phyloP scores from a whole-genome alignment of 1,140 invertebrate species.

The Lepidostoma basale region DNA sequence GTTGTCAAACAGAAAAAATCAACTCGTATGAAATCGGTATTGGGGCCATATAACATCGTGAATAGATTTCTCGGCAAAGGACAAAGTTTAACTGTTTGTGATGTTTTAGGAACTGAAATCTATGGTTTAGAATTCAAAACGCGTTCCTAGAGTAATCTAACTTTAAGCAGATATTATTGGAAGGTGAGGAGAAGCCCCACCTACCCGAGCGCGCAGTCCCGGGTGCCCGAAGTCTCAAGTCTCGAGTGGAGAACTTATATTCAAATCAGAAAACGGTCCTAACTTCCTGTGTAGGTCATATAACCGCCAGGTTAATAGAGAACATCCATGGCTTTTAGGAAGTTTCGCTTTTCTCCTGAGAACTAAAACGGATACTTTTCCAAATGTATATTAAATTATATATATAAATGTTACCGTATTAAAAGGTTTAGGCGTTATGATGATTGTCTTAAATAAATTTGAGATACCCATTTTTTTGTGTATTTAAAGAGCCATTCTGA shows the following conservation, averaged over 20 bases:
- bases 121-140: conserved; percentile 29
- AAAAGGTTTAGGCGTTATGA: too few relatives aligned
- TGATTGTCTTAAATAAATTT: too few relatives aligned
- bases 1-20: conserved; percentile 37
- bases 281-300: conserved; percentile 1
- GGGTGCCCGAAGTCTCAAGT: too few relatives aligned
- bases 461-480: too few relatives aligned
- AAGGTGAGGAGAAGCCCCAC: conserved; percentile 23
- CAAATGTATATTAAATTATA: too few relatives aligned
- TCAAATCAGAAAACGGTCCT: conserved; percentile 16
- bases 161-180: conserved; percentile 40
- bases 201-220: not conserved
- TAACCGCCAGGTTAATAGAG: too few relatives aligned
- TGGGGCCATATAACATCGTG: conserved; percentile 11
- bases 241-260: conserved; percentile 11
- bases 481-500: too few relatives aligned
- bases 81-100: conserved; percentile 40
- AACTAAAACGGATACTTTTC: too few relatives aligned
- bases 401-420: too few relatives aligned
- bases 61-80: conserved; percentile 28
- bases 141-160: conserved; percentile 39
- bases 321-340: too few relatives aligned
- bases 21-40: not conserved
- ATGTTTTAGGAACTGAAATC: conserved; percentile 11
- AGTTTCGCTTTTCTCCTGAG: too few relatives aligned